Conservation (phyloP, 2,888 invertebrate genomes). For the Trichopria drosophilae region DNA sequence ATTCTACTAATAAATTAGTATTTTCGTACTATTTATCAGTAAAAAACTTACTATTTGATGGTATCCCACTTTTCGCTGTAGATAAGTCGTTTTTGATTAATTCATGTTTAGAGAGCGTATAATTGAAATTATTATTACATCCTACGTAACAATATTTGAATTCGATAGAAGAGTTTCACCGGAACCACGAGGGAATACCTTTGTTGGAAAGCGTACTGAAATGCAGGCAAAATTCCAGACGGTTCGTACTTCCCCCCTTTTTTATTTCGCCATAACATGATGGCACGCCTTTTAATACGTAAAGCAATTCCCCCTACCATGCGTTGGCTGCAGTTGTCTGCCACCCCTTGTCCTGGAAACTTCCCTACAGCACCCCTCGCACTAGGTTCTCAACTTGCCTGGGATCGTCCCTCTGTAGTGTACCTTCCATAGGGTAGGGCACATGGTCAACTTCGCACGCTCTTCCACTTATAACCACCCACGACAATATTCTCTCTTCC, state of each 20-base stretch:
- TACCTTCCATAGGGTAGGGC: constrained; percentile 24
- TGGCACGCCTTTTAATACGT: constrained; percentile 41
- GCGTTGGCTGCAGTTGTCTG: constrained; percentile 38
- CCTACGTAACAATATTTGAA: no score
- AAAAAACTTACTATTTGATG: no score
- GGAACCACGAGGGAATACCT: no score
- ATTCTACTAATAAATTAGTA: no score
- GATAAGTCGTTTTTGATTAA: no score
- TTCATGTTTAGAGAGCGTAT: no score
- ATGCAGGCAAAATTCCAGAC: no score
- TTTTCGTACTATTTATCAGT: no score
- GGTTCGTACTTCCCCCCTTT: constrained; percentile 25
- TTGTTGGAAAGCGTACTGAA: no score
- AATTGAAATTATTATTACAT: no score
- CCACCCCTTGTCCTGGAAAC: constrained; percentile 38
- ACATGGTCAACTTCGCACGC: constrained; percentile 44
- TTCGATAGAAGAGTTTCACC: no score
- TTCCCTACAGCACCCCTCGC: constrained; percentile 22
- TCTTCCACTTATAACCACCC: constrained; percentile 47
- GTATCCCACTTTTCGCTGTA: no score
- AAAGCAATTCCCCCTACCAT: constrained; percentile 38
- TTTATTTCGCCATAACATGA: constrained; percentile 22
- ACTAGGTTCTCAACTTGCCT: constrained; percentile 24
- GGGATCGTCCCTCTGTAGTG: constrained; percentile 19
- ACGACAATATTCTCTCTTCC: constrained; percentile 23